A percentile compares a stretch with the other conserved stretches of the same genome.
Evolutionary conservation across 2,113 vertebrate species (phyloP).

Genomic region (Macquaria australasica): DNA sequence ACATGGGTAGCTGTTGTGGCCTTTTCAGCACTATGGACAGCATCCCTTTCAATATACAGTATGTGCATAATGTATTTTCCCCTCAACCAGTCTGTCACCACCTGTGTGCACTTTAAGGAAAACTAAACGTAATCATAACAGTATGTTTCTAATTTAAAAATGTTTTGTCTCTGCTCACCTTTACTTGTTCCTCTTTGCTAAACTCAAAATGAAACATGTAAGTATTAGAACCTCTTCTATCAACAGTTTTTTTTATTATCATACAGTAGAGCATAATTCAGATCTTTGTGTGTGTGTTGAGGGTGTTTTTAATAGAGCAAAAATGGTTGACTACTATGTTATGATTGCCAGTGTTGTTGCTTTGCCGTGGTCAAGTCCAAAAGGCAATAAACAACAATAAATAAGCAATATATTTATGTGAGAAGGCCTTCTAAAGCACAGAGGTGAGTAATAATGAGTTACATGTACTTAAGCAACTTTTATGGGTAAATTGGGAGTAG

Average conservation of each 20-base stretch:
- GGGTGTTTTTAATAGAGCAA: too few species aligned
- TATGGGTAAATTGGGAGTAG: neutral
- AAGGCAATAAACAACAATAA: neutral
- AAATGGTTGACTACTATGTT: too few species aligned
- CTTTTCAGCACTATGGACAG: conserved; percentile 65
- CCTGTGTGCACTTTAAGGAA: neutral
- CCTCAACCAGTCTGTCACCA: neutral
- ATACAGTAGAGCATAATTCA: neutral
- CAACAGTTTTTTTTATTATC: neutral
- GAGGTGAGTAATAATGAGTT: neutral
- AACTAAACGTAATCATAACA: neutral
- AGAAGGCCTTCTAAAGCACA: neutral
- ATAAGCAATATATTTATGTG: neutral
- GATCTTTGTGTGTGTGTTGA: too few species aligned
- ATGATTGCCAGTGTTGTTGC: too few species aligned
- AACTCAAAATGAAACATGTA: neutral
- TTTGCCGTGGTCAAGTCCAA: too few species aligned
- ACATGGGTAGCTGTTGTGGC: neutral
- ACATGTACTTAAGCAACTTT: neutral
- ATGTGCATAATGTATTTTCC: neutral
- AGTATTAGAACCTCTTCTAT: neutral
- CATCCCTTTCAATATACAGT: neutral
- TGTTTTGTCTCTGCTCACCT: neutral
- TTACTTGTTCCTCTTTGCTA: too few species aligned
- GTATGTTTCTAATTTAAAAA: neutral